Conservation (phyloP, 2,797 vertebrate species). For the Aselliscus stoliczkanus region DNA sequence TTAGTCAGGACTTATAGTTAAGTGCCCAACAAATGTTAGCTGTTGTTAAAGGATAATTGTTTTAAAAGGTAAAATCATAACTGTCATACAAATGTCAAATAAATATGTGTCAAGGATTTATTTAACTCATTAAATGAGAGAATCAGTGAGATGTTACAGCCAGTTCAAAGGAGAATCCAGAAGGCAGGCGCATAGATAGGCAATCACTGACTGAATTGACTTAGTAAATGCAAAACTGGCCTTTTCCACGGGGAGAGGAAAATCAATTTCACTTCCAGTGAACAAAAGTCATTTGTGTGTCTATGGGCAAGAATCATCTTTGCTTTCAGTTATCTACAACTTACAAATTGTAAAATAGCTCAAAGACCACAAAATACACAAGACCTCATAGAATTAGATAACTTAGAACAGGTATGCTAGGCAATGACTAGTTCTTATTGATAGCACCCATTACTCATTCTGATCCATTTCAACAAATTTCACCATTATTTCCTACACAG, state of each 20-base stretch:
- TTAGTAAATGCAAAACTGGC: background rate
- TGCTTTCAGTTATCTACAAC: background rate
- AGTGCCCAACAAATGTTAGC: background rate
- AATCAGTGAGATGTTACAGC: background rate
- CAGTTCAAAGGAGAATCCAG: background rate
- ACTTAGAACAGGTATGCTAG: background rate
- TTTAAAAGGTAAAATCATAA: conserved; percentile 18
- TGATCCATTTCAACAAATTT: background rate
- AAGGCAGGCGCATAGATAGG: background rate
- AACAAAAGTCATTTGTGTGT: background rate
- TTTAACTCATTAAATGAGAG: background rate
- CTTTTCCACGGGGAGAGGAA: background rate
- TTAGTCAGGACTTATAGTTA: background rate
- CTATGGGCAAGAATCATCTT: background rate
- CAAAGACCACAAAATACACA: background rate
- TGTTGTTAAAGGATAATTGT: background rate
- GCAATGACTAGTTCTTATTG: background rate
- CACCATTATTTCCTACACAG: background rate
- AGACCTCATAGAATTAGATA: background rate
- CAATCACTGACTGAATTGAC: background rate
- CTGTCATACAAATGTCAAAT: background rate
- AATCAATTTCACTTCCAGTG: background rate
- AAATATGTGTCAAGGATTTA: background rate
- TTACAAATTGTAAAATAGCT: background rate
- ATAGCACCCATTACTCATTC: background rate